A percentile compares a stretch with the other conserved stretches of the same genome.
Conservation (phyloP, 2,797 vertebrate species). For the Erethizon dorsatum region DNA sequence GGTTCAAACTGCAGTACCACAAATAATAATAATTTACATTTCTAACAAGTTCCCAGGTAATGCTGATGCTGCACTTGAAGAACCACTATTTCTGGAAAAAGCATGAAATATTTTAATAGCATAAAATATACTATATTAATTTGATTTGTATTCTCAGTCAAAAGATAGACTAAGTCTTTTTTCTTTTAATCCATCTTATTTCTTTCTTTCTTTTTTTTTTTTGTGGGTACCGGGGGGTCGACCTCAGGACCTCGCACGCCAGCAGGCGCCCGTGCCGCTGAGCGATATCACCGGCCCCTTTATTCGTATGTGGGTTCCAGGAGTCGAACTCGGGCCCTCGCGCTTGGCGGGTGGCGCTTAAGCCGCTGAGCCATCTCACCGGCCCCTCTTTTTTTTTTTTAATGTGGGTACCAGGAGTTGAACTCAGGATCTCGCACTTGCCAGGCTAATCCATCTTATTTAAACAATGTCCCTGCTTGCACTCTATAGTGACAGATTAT, state of each 20-base stretch:
- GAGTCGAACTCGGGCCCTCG: too few species aligned
- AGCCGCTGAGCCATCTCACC: too few species aligned
- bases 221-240: too few species aligned
- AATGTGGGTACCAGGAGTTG: too few species aligned
- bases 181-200: neutral
- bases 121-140: constrained; percentile 40
- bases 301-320: too few species aligned
- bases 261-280: too few species aligned
- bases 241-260: too few species aligned
- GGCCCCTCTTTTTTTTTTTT: too few species aligned
- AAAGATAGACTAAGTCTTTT: neutral
- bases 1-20: neutral
- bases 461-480: neutral
- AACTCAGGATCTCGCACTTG: too few species aligned
- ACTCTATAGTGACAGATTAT: neutral
- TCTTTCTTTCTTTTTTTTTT: too few species aligned
- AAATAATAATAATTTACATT: neutral
- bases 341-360: too few species aligned
- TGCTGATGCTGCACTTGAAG: neutral
- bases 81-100: neutral
- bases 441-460: neutral
- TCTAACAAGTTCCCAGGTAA: neutral
- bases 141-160: neutral
- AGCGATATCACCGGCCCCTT: too few species aligned
- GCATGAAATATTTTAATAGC: neutral